Evolutionary conservation across 1,140 invertebrate genomes (phyloP).

Genomic region (Bilobella aurantiaca): DNA sequence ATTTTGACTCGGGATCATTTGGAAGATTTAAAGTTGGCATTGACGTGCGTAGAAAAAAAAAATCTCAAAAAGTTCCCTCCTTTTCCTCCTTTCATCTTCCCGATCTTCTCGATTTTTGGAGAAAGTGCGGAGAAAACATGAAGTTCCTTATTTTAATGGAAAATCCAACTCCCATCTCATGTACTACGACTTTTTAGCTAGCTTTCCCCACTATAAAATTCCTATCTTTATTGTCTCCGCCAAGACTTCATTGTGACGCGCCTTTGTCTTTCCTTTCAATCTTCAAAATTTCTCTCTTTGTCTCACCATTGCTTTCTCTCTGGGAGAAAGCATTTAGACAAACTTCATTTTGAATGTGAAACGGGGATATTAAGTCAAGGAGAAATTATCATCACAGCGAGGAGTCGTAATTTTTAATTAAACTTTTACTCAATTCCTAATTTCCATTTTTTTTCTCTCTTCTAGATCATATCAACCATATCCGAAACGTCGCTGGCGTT

Average conservation of each 20-base stretch:
- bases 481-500: conserved; percentile 40
- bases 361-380: neutral
- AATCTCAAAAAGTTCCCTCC: no score
- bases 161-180: neutral
- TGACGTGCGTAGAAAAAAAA: neutral
- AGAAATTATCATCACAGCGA: neutral
- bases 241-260: neutral
- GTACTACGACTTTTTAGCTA: no score
- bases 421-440: no score
- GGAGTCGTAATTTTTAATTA: no score
- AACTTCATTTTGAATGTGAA: neutral
- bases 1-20: neutral
- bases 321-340: neutral
- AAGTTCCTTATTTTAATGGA: neutral
- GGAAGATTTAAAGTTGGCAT: conserved; percentile 7
- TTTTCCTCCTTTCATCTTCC: neutral
- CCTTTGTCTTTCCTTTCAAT: neutral
- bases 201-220: neutral
- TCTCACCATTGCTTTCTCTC: neutral
- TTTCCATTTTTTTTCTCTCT: conserved; percentile 18
- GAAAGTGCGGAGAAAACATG: neutral
- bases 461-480: conserved; percentile 47
- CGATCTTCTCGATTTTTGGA: no score
- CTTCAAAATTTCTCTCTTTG: neutral
- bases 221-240: neutral